phyloP scores from a whole-genome alignment of 30 jellyfish, hydroid and myxozoan species.

The Rhopilema esculentum region DNA sequence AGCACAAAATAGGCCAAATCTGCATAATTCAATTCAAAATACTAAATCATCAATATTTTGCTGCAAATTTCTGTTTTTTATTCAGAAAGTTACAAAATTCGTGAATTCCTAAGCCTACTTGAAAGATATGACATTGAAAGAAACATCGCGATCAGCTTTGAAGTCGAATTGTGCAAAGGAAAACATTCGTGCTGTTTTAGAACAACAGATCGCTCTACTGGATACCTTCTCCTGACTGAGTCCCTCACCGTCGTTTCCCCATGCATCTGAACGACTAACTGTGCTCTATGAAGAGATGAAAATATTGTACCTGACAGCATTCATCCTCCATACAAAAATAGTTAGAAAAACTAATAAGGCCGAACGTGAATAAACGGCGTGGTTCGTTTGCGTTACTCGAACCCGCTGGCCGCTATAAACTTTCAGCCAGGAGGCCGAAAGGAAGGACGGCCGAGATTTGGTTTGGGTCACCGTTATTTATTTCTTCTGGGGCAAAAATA shows the following conservation, averaged over 20 bases:
- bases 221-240: constrained; percentile 71
- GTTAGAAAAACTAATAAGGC: constrained; percentile 80
- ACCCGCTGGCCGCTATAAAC: constrained; percentile 53
- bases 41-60: background rate
- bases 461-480: background rate
- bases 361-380: constrained; percentile 69
- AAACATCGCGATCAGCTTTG: constrained; percentile 46
- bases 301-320: constrained; percentile 53
- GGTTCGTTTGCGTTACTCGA: constrained; percentile 31
- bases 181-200: constrained; percentile 68
- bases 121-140: constrained; percentile 41
- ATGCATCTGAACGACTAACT: constrained; percentile 66
- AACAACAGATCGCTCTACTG: constrained; percentile 72
- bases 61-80: background rate
- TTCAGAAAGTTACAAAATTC: background rate
- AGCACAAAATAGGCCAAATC: no score
- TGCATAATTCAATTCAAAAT: background rate
- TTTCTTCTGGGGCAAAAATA: background rate
- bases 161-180: constrained; percentile 62
- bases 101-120: background rate
- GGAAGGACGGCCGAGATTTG: background rate
- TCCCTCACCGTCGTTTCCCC: constrained; percentile 68
- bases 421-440: background rate
- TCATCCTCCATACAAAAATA: constrained; percentile 68
- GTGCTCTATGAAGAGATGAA: constrained; percentile 63